Conservation (phyloP, 64 coral and sea anemone species). For the Dendronephthya gigantea region DNA sequence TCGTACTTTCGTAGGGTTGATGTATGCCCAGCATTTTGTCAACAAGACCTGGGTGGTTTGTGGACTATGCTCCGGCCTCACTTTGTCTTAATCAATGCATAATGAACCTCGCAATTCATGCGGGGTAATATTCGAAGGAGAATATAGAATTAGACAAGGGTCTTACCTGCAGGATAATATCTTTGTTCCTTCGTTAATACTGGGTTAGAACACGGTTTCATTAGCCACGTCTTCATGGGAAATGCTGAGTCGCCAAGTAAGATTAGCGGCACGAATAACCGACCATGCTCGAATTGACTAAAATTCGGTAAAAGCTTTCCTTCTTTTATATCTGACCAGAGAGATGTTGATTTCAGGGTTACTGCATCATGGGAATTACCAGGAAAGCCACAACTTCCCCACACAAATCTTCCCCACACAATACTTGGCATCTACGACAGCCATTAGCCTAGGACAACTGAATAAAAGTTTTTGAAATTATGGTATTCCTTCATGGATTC, state of each 20-base stretch:
- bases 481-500: not conserved
- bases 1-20: too few relatives aligned
- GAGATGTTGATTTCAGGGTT: not conserved
- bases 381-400: not conserved
- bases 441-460: not conserved
- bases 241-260: not conserved
- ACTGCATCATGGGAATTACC: not conserved
- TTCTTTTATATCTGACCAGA: not conserved
- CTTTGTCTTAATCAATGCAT: too few relatives aligned
- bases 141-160: too few relatives aligned
- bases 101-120: too few relatives aligned
- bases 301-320: not conserved
- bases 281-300: not conserved
- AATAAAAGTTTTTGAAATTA: conserved; percentile 17
- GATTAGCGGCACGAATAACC: not conserved
- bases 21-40: too few relatives aligned
- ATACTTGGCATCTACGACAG: not conserved
- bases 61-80: too few relatives aligned
- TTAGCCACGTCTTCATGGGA: not conserved
- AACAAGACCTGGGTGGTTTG: too few relatives aligned
- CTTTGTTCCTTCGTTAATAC: not conserved
- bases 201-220: not conserved
- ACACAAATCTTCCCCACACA: not conserved
- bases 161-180: not conserved
- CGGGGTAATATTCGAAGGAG: too few relatives aligned